phyloP scores from a whole-genome alignment of 2,888 invertebrate genomes.

The Ormyrus pomaceus region DNA sequence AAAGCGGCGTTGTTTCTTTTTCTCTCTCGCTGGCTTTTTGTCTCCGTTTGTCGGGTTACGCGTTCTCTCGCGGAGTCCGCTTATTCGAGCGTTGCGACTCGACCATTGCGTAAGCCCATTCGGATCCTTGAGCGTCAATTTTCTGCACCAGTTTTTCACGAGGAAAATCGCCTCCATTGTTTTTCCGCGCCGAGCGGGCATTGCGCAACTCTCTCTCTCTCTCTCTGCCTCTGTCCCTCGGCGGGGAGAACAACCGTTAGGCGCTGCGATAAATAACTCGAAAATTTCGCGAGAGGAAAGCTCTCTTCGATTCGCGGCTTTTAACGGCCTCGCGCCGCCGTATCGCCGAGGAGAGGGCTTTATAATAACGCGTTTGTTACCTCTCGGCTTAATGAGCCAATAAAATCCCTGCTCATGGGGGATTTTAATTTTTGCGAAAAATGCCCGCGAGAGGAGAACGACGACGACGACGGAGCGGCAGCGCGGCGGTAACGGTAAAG shows the following conservation, averaged over 20 bases:
- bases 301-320: too few relatives aligned
- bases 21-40: background rate
- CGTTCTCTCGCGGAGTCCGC: background rate
- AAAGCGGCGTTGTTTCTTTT: conserved; percentile 26
- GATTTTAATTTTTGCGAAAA: background rate
- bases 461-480: background rate
- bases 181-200: background rate
- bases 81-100: conserved; percentile 1
- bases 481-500: conserved; percentile 48
- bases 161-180: conserved; percentile 42
- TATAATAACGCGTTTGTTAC: conserved; percentile 27
- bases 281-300: background rate
- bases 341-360: conserved; percentile 3
- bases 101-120: conserved; percentile 48
- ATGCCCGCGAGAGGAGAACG: background rate
- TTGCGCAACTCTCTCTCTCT: background rate
- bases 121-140: conserved; percentile 49
- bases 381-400: conserved; percentile 31
- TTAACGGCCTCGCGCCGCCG: conserved; percentile 29
- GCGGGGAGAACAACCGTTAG: conserved; percentile 35
- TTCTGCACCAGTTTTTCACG: conserved; percentile 47
- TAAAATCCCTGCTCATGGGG: conserved; percentile 19
- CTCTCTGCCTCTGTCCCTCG: background rate
- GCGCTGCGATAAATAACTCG: conserved; percentile 27
- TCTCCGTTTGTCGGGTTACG: background rate